Evolutionary conservation across 2,797 vertebrate species (phyloP).

Genomic region (Sebastes hopkinsi): DNA sequence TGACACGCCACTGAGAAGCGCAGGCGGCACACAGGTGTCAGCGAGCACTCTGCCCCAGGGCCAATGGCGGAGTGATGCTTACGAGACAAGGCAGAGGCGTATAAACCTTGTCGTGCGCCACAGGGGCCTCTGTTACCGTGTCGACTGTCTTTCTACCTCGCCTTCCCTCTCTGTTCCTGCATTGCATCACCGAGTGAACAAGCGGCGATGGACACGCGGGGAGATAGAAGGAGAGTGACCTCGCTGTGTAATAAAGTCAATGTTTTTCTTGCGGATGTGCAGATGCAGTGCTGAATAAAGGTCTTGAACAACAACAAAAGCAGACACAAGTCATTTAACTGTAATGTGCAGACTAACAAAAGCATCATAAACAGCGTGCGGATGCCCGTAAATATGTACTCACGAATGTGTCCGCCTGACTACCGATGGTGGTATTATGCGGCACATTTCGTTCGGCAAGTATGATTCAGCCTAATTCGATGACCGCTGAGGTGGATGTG

Average conservation of each 20-base stretch:
- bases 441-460: slow-evolving; percentile 19
- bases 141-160: slow-evolving; percentile 19
- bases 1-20: slow-evolving; percentile 62
- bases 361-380: background rate
- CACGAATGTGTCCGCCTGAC: background rate
- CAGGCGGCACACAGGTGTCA: slow-evolving; percentile 74
- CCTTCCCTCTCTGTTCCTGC: slow-evolving; percentile 17
- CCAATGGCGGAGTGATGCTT: slow-evolving; percentile 67
- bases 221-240: slow-evolving; percentile 13
- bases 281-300: background rate
- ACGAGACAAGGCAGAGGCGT: slow-evolving; percentile 72
- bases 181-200: slow-evolving; percentile 32
- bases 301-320: background rate
- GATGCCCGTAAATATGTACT: background rate
- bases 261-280: background rate
- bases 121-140: slow-evolving; percentile 43
- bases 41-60: slow-evolving; percentile 67
- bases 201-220: slow-evolving; percentile 6
- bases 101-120: slow-evolving; percentile 49
- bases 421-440: background rate
- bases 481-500: slow-evolving; percentile 20
- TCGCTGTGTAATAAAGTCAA: background rate
- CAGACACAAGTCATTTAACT: slow-evolving; percentile 10
- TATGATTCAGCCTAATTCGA: slow-evolving; percentile 38
- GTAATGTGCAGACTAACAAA: background rate